Conservation (phyloP, 2,888 invertebrate genomes). For the Drosophila cyrtoloma region DNA sequence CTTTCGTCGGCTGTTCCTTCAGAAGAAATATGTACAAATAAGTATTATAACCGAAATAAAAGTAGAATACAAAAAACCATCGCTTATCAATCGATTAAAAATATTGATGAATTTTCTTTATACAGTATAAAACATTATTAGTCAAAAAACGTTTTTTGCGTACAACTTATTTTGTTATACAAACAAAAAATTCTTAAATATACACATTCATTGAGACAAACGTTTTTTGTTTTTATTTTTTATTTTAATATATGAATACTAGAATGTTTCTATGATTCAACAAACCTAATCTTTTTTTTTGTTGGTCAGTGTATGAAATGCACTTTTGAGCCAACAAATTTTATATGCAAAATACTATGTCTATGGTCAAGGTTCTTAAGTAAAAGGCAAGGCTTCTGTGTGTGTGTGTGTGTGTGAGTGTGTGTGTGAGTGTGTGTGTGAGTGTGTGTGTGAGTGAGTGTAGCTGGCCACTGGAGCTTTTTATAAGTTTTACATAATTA, state of each 20-base stretch:
- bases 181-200: not conserved
- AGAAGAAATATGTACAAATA: not conserved
- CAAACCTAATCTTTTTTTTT: not conserved
- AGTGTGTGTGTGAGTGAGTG: not conserved
- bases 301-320: slow-evolving; percentile 16
- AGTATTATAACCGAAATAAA: not conserved
- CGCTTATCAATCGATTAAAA: not conserved
- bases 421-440: not conserved
- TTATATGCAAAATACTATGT: not conserved
- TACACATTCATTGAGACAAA: not conserved
- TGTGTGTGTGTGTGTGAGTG: not conserved
- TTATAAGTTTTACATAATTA: slow-evolving; percentile 32
- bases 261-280: not conserved
- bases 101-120: not conserved
- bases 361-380: slow-evolving; percentile 18
- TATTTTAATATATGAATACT: not conserved
- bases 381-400: not conserved
- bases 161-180: not conserved
- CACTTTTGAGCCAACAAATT: slow-evolving; percentile 10
- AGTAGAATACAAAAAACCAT: not conserved
- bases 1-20: not conserved
- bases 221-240: not conserved
- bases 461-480: slow-evolving; percentile 6
- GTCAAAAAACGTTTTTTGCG: not conserved
- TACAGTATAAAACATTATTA: not conserved